A percentile compares a stretch with the other conserved stretches of the same genome.
Evolutionary conservation across 2,888 invertebrate genomes (phyloP).

Genomic region (Phaonia tiefii): DNA sequence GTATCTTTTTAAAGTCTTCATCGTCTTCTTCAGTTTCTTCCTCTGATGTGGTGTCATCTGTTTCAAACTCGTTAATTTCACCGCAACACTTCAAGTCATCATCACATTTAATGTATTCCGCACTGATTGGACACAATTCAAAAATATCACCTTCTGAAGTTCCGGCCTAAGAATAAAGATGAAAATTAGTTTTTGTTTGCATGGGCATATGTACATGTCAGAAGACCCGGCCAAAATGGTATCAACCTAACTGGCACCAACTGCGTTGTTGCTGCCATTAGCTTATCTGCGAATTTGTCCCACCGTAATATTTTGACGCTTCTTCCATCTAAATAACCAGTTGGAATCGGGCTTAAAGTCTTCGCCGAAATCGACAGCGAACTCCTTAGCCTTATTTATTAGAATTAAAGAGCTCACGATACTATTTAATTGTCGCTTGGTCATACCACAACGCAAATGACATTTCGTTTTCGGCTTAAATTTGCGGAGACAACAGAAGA

Average conservation of each 20-base stretch:
- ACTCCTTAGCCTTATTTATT: too few relatives aligned
- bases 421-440: constrained; percentile 39
- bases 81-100: background rate
- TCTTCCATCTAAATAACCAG: constrained; percentile 57
- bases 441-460: constrained; percentile 51
- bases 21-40: background rate
- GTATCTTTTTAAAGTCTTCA: too few relatives aligned
- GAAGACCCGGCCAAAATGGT: constrained; percentile 6
- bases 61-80: background rate
- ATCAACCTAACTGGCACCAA: background rate
- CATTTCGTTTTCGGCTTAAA: constrained; percentile 29
- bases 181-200: background rate
- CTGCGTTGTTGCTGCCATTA: constrained; percentile 19
- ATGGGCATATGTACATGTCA: background rate
- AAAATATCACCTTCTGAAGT: background rate
- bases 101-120: background rate
- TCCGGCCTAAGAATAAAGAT: too few relatives aligned
- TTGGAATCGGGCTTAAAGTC: constrained; percentile 43
- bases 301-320: constrained; percentile 52
- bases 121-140: background rate
- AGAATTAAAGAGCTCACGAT: constrained; percentile 34
- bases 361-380: constrained; percentile 44
- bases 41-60: background rate
- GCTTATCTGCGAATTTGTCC: constrained; percentile 39
- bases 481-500: background rate